Evolutionary conservation across 2,113 vertebrate genomes (phyloP).

Genomic region (Dryoscopus gambensis): DNA sequence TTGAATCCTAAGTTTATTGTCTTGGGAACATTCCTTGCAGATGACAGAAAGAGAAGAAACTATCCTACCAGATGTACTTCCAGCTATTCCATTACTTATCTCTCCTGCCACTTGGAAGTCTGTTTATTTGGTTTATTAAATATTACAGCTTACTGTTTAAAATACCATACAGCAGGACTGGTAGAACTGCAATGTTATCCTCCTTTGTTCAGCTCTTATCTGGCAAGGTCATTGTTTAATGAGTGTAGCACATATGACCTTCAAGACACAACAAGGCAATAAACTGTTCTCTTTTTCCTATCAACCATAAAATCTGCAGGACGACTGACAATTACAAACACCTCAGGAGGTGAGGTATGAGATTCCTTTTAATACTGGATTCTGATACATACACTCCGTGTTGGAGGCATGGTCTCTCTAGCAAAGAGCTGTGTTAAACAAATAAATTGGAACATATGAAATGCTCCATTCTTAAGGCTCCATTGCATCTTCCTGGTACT

Average conservation of each 20-base stretch:
- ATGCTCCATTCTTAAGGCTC: background rate
- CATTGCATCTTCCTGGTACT: background rate
- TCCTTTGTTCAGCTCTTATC: background rate
- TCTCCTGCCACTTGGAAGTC: background rate
- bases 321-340: background rate
- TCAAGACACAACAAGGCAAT: background rate
- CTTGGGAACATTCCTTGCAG: slow-evolving; percentile 23
- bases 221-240: background rate
- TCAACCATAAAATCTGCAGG: background rate
- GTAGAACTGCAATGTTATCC: background rate
- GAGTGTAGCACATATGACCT: background rate
- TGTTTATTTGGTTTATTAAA: background rate
- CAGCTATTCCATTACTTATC: background rate
- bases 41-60: slow-evolving; percentile 6
- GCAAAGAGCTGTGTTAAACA: background rate
- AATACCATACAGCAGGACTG: background rate
- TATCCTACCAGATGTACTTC: background rate
- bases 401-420: background rate
- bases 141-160: background rate
- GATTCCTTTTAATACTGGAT: background rate
- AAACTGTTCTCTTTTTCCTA: background rate
- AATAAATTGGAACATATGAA: background rate
- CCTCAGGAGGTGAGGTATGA: background rate
- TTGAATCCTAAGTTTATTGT: background rate
- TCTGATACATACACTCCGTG: background rate